Conservation (phyloP, 53 echinoderm and acorn worm genomes). For the Paelopatides confundens region DNA sequence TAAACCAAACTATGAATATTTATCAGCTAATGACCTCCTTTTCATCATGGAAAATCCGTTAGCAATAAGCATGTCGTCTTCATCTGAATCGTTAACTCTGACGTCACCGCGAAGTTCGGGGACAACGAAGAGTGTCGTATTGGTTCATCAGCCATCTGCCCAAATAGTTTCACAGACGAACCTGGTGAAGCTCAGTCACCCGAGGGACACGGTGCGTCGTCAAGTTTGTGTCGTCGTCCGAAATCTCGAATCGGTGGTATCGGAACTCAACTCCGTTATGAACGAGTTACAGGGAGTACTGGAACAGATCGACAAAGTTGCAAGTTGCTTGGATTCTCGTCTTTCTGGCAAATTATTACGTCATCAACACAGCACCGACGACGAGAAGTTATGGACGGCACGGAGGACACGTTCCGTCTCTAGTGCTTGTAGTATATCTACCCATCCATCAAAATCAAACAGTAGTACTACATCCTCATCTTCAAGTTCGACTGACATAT, state of each 20-base stretch:
- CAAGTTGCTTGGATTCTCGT: slow-evolving; percentile 63
- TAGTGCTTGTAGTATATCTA: slow-evolving; percentile 17
- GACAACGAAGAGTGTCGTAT: slow-evolving; percentile 16
- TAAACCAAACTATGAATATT: background rate
- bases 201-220: slow-evolving; percentile 63
- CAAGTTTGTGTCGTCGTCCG: slow-evolving; percentile 85
- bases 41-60: background rate
- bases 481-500: slow-evolving; percentile 31
- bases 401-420: slow-evolving; percentile 7
- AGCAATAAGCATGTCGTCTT: slow-evolving; percentile 1
- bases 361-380: slow-evolving; percentile 28
- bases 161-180: background rate
- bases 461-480: slow-evolving; percentile 20
- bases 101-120: slow-evolving; percentile 30
- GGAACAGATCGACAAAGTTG: slow-evolving; percentile 89
- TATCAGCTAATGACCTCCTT: background rate
- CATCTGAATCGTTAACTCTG: slow-evolving; percentile 19
- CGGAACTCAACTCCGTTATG: slow-evolving; percentile 88
- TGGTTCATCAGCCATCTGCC: background rate
- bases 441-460: background rate
- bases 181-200: background rate
- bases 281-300: slow-evolving; percentile 85
- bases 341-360: background rate
- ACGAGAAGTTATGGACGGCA: slow-evolving; percentile 10
- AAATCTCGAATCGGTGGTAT: slow-evolving; percentile 88